Evolutionary conservation across 2,797 vertebrate species (phyloP).

Genomic region (Sebastes hubbsi): DNA sequence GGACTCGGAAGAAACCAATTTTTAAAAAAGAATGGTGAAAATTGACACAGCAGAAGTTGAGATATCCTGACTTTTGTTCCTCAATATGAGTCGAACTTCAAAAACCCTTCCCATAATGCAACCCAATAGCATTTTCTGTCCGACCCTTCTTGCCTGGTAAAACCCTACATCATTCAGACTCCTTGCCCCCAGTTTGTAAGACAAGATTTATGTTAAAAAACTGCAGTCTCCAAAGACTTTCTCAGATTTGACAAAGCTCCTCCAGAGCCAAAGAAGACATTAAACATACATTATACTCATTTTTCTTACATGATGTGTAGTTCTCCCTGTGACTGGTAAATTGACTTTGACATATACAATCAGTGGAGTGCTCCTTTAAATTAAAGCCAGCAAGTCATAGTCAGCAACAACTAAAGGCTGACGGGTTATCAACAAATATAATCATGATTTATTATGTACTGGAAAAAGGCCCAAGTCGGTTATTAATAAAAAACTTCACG

Average conservation of each 20-base stretch:
- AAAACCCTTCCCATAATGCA: background rate
- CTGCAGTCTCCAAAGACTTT: background rate
- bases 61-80: background rate
- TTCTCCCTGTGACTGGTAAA: background rate
- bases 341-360: conserved; percentile 18
- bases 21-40: background rate
- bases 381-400: conserved; percentile 12
- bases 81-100: background rate
- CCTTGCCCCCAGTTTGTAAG: background rate
- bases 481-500: conserved; percentile 18
- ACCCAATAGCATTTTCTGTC: background rate
- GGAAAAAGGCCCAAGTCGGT: background rate
- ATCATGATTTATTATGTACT: conserved; percentile 20
- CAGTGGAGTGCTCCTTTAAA: background rate
- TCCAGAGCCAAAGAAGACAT: background rate
- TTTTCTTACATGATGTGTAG: background rate
- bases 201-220: background rate
- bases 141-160: background rate
- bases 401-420: conserved; percentile 13
- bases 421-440: conserved; percentile 15
- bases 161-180: background rate
- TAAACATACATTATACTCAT: background rate
- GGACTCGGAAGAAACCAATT: background rate
- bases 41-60: background rate
- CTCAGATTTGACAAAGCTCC: conserved; percentile 8